Conservation (phyloP, 2,888 invertebrate species). For the Drosophila anceps region DNA sequence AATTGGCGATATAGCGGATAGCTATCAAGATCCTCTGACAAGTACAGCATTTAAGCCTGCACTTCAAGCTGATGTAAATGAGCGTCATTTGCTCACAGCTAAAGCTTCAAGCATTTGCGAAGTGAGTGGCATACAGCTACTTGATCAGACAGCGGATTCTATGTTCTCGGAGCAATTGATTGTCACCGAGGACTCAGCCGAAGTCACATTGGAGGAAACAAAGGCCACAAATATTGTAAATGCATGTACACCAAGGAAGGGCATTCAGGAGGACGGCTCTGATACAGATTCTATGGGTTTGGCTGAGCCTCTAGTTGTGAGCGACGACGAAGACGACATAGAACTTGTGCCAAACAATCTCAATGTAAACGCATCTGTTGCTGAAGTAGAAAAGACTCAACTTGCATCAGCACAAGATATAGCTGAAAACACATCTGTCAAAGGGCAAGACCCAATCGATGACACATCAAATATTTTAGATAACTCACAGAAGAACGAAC, state of each 20-base stretch:
- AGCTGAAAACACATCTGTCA: neutral
- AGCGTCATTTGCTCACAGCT: neutral
- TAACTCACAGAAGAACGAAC: neutral
- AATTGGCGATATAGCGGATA: constrained; percentile 17
- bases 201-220: constrained; percentile 62
- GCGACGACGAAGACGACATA: constrained; percentile 59
- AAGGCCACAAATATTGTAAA: neutral
- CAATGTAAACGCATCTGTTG: neutral
- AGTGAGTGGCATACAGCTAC: constrained; percentile 80
- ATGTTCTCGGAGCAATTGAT: constrained; percentile 72
- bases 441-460: neutral
- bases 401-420: neutral
- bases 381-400: neutral
- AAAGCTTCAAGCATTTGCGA: constrained; percentile 50
- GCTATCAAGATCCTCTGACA: constrained; percentile 63
- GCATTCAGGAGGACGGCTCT: constrained; percentile 14
- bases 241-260: neutral
- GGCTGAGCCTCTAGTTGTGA: constrained; percentile 62
- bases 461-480: neutral
- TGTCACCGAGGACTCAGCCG: constrained; percentile 62
- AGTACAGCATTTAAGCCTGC: constrained; percentile 58
- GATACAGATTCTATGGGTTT: constrained; percentile 62
- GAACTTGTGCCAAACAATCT: neutral
- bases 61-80: constrained; percentile 20
- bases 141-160: constrained; percentile 80